Conservation (phyloP, 1,140 invertebrate species). For the Sarcophaga bullata region DNA sequence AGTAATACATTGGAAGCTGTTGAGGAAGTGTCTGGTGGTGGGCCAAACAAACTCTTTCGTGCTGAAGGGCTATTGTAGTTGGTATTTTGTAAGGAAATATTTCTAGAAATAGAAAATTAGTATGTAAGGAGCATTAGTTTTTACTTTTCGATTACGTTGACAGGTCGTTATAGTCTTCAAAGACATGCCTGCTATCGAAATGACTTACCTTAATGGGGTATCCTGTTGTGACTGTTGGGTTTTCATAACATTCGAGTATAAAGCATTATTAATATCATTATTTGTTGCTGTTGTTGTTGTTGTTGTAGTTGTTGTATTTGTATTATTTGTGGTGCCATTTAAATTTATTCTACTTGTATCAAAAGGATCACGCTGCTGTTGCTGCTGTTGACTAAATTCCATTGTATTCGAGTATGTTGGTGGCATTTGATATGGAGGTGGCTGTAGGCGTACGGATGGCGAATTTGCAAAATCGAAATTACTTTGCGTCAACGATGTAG, state of each 20-base stretch:
- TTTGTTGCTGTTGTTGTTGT: too few species aligned
- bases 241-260: constrained; percentile 54
- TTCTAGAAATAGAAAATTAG: not conserved
- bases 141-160: too few species aligned
- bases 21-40: not conserved
- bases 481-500: constrained; percentile 47
- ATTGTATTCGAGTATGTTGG: constrained; percentile 67
- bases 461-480: constrained; percentile 27
- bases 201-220: constrained; percentile 30
- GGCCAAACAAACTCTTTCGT: constrained; percentile 53
- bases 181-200: too few species aligned
- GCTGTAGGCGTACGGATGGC: constrained; percentile 52
- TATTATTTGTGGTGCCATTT: not conserved
- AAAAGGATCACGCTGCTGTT: constrained; percentile 69
- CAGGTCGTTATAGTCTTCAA: too few species aligned
- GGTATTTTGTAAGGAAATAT: constrained; percentile 35
- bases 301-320: not conserved
- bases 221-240: constrained; percentile 17
- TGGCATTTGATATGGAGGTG: constrained; percentile 68
- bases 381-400: constrained; percentile 56
- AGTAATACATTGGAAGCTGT: constrained; percentile 18
- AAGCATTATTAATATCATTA: constrained; percentile 39
- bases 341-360: constrained; percentile 67
- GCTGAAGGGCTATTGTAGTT: constrained; percentile 53
- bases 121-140: not conserved